Conservation (phyloP, 2,888 invertebrate species). For the Tinea semifulvella region DNA sequence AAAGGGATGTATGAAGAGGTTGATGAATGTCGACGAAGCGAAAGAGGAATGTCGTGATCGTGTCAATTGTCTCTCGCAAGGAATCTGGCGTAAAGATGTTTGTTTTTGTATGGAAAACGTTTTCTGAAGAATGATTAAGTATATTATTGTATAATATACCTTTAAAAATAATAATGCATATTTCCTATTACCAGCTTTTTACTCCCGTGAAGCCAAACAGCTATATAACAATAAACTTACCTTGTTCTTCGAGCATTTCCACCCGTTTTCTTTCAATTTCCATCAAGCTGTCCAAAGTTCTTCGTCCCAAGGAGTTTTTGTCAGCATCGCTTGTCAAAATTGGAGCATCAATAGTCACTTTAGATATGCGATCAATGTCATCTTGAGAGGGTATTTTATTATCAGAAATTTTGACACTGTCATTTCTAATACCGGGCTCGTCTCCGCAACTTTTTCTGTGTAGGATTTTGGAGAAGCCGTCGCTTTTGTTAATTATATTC, state of each 20-base stretch:
- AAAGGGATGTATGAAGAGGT: too few relatives aligned
- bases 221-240: too few relatives aligned
- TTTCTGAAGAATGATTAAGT: too few relatives aligned
- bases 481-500: constrained; percentile 25
- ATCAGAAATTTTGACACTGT: constrained; percentile 44
- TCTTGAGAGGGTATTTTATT: constrained; percentile 78
- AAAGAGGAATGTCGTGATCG: too few relatives aligned
- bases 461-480: constrained; percentile 18
- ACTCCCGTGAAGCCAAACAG: too few relatives aligned
- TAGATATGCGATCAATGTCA: constrained; percentile 87
- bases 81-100: too few relatives aligned
- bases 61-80: too few relatives aligned
- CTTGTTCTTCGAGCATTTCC: constrained; percentile 89
- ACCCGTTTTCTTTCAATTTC: constrained; percentile 90
- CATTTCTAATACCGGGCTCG: constrained; percentile 41
- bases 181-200: too few relatives aligned
- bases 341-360: constrained; percentile 85
- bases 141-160: too few relatives aligned
- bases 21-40: too few relatives aligned
- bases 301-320: constrained; percentile 73
- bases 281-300: constrained; percentile 85
- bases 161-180: too few relatives aligned
- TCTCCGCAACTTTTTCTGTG: constrained; percentile 61
- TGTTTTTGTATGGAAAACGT: too few relatives aligned
- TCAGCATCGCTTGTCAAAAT: constrained; percentile 75